Percentiles rank a stretch among this genome's conserved stretches.
phyloP scores from a whole-genome alignment of 2,113 vertebrate species.

The Anguilla japonica region DNA sequence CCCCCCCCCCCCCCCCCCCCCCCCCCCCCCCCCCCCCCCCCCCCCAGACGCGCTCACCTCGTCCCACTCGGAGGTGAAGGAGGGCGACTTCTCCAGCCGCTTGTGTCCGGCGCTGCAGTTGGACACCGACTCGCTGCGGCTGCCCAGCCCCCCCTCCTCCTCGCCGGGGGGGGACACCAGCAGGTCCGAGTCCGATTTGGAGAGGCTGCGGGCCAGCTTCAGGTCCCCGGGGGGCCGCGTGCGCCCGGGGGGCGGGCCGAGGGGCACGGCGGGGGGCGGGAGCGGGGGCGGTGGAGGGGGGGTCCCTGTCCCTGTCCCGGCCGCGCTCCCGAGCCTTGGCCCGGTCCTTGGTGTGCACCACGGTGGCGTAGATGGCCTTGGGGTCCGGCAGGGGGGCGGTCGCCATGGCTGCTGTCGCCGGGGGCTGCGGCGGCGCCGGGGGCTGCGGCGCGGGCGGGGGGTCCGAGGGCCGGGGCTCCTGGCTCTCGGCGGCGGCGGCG shows the following conservation, averaged over 20 bases:
- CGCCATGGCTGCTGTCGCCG: constrained; percentile 61
- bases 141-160: constrained; percentile 86
- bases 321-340: too few relatives aligned
- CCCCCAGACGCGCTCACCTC: constrained; percentile 78
- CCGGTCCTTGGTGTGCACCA: constrained; percentile 63
- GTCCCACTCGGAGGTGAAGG: constrained; percentile 96
- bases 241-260: constrained; percentile 59
- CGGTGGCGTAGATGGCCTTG: constrained; percentile 76
- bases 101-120: constrained; percentile 91
- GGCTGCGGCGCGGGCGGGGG: constrained; percentile 33
- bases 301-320: not conserved
- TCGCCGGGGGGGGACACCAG: constrained; percentile 91
- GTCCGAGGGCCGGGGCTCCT: not conserved
- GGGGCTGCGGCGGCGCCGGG: constrained; percentile 42
- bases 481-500: constrained; percentile 25
- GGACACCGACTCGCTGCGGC: constrained; percentile 92
- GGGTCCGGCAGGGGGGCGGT: constrained; percentile 68
- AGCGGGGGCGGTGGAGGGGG: constrained; percentile 53
- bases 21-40: not conserved
- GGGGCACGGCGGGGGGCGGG: constrained; percentile 56
- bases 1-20: not conserved
- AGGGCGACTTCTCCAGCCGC: constrained; percentile 93
- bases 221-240: constrained; percentile 84
- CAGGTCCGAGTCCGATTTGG: constrained; percentile 96
- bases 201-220: constrained; percentile 92